Evolutionary conservation across 1,140 invertebrate genomes (phyloP).

Genomic region (Hesperophylax magnus): DNA sequence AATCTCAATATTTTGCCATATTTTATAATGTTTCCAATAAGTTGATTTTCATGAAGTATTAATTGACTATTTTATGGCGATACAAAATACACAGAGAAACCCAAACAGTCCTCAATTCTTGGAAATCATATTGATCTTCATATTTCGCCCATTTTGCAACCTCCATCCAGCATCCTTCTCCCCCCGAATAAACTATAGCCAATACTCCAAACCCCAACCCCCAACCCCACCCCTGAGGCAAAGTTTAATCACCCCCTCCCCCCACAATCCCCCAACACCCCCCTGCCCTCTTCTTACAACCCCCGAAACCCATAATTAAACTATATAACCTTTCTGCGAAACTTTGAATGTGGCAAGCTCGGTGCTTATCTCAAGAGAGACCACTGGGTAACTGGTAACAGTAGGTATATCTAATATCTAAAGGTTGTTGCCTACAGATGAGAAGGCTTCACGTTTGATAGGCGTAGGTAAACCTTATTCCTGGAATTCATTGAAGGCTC

Average conservation of each 20-base stretch:
- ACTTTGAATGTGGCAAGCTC: slow-evolving; percentile 53
- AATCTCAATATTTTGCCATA: too few species aligned
- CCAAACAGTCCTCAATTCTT: slow-evolving; percentile 21
- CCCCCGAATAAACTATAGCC: slow-evolving; percentile 36
- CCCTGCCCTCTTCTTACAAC: slow-evolving; percentile 26
- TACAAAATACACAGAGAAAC: too few species aligned
- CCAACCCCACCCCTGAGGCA: neutral
- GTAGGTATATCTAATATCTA: slow-evolving; percentile 43
- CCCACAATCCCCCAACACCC: slow-evolving; percentile 7
- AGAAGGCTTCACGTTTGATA: slow-evolving; percentile 38
- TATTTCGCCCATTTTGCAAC: slow-evolving; percentile 13
- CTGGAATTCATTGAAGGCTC: slow-evolving; percentile 3
- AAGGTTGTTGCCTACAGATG: slow-evolving; percentile 41
- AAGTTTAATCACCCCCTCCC: slow-evolving; percentile 32
- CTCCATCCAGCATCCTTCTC: slow-evolving; percentile 13
- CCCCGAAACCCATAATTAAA: slow-evolving; percentile 54
- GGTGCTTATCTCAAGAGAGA: slow-evolving; percentile 56
- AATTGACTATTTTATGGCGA: too few species aligned
- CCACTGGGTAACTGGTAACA: neutral
- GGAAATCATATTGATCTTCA: slow-evolving; percentile 36
- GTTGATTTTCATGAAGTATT: too few species aligned
- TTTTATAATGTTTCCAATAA: too few species aligned
- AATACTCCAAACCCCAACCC: neutral
- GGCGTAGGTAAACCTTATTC: slow-evolving; percentile 34
- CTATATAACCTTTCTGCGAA: slow-evolving; percentile 55